Evolutionary conservation across 2,888 invertebrate species (phyloP).

Genomic region (Catocala fraxini): DNA sequence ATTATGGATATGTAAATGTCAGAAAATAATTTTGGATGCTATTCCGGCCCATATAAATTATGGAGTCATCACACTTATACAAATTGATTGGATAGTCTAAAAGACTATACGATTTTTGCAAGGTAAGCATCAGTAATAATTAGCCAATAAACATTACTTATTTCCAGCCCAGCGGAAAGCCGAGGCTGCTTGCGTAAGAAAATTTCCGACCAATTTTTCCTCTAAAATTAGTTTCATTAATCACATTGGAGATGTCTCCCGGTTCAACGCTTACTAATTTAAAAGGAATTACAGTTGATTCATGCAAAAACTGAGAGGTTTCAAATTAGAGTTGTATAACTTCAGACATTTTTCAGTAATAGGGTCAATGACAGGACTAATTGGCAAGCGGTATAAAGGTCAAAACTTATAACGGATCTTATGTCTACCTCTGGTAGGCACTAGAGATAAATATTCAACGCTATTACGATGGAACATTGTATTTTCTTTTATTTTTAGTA

Average conservation of each 20-base stretch:
- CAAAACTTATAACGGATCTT: too few species aligned
- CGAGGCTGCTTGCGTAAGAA: conserved; percentile 21
- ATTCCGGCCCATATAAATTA: not conserved
- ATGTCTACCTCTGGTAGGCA: too few species aligned
- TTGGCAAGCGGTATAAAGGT: too few species aligned
- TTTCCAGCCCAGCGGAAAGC: conserved; percentile 17
- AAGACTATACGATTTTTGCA: conserved; percentile 1
- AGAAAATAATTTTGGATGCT: not conserved
- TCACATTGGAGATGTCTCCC: conserved; percentile 43
- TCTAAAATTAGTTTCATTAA: conserved; percentile 50
- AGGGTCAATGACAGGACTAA: too few species aligned
- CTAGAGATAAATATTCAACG: too few species aligned
- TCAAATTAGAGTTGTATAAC: conserved; percentile 6
- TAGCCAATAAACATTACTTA: conserved; percentile 30
- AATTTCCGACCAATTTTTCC: conserved; percentile 36
- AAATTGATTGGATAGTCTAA: conserved; percentile 3
- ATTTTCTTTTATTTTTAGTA: too few species aligned
- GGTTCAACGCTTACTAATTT: conserved; percentile 45
- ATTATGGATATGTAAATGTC: not conserved
- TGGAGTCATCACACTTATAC: not conserved
- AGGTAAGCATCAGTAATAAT: conserved; percentile 28
- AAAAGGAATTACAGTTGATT: conserved; percentile 42
- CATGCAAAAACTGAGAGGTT: conserved; percentile 23
- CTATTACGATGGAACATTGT: too few species aligned
- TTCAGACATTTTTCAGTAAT: too few species aligned